Percentiles rank a stretch among this genome's conserved stretches.
These are phyloP conservation scores for Autographa gamma DNA, from an alignment of 2,888 invertebrate genomes.

Conservation along the genomic window DNA sequence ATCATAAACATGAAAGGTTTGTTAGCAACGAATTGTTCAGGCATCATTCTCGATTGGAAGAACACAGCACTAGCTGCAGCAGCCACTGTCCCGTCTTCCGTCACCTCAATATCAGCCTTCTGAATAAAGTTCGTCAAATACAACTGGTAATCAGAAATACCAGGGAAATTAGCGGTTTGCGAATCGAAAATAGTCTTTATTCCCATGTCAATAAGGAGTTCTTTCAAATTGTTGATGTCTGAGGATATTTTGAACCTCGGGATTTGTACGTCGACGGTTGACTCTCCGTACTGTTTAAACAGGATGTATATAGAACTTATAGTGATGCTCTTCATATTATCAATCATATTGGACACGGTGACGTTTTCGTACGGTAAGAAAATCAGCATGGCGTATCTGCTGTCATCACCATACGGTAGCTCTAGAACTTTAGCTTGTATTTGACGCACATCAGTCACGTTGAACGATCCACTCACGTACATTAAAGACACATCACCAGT, in stretches of 20 bases:
- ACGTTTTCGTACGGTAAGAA: constrained; percentile 88
- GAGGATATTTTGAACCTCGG: constrained; percentile 90
- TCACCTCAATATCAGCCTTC: constrained; percentile 80
- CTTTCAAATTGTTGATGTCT: constrained; percentile 81
- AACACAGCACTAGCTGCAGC: constrained; percentile 66
- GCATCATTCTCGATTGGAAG: constrained; percentile 63
- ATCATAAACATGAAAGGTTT: constrained; percentile 83
- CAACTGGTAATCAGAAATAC: constrained; percentile 68
- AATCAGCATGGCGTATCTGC: constrained; percentile 90
- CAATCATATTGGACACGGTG: constrained; percentile 79
- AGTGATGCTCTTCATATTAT: constrained; percentile 81
- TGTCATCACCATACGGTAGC: constrained; percentile 74
- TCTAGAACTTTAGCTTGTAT: constrained; percentile 75
- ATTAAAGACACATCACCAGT: constrained; percentile 78
- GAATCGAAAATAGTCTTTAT: constrained; percentile 74
- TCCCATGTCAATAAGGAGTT: constrained; percentile 80
- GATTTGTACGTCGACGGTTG: constrained; percentile 86
- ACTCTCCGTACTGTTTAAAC: constrained; percentile 73
- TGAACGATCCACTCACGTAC: constrained; percentile 66
- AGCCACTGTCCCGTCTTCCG: constrained; percentile 77
- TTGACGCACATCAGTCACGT: constrained; percentile 57
- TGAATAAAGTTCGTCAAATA: constrained; percentile 78
- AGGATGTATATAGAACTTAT: constrained; percentile 81
- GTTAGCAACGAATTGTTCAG: constrained; percentile 69
- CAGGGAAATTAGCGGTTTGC: constrained; percentile 67